phyloP scores from a whole-genome alignment of 2,888 invertebrate genomes.

The Microchrysa polita region DNA sequence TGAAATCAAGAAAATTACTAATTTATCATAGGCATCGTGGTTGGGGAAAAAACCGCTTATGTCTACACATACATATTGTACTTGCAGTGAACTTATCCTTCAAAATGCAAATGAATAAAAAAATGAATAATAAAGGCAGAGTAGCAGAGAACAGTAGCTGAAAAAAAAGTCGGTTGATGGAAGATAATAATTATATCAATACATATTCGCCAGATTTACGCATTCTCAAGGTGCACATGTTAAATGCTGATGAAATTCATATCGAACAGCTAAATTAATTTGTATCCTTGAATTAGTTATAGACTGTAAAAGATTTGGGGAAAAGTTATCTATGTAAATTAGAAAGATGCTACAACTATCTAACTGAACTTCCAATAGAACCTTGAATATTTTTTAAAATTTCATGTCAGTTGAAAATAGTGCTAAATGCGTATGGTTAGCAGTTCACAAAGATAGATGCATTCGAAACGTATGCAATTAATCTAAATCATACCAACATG shows the following conservation, averaged over 20 bases:
- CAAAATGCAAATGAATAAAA: background rate
- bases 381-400: no score
- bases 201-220: background rate
- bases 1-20: no score
- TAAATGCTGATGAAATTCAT: conserved; percentile 10
- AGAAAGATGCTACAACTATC: no score
- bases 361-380: no score
- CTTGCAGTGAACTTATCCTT: conserved; percentile 16
- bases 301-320: background rate
- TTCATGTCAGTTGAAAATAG: no score
- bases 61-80: background rate
- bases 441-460: no score
- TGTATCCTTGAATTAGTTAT: background rate
- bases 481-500: no score
- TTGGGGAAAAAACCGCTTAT: background rate
- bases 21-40: no score
- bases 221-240: conserved; percentile 5
- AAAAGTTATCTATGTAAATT: no score
- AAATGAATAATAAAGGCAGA: background rate
- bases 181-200: background rate
- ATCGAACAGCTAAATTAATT: background rate
- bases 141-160: background rate
- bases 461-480: no score
- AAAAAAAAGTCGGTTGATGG: background rate
- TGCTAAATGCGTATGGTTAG: no score